Base-by-base conservation (phyloP, 2,797 vertebrate genomes). In the Threskiornis aethiopicus region DNA sequence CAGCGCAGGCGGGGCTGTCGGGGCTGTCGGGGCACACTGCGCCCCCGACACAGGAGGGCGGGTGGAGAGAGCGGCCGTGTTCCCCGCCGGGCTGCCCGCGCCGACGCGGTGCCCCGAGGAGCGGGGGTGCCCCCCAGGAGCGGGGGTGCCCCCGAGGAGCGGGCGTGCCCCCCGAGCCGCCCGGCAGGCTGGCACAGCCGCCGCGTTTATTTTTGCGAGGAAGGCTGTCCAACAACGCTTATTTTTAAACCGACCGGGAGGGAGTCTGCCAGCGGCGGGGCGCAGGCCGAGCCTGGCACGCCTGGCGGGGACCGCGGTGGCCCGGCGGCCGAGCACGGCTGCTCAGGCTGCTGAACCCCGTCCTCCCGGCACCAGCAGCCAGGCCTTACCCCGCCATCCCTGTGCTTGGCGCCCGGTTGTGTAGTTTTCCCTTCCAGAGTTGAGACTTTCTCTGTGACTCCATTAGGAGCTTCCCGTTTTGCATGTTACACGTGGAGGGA, bases 401-500 rank as follows among this genome's bases (percentile, higher is more conserved):
- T 2, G 9, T 1, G 46, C 54, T 35, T 3, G 51, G 41, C 0
- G 10, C 72, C 44, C 4, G 1, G 3, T 4, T 0, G 4, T 8
- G 6, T 33, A 11, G 11, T 77, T 66, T 83, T 21, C 54, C 49
- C 26, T 75, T 67, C 18, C 2, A 8, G 62, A 31, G 4, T 0
- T 25, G 67, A 46, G 24, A 6, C 21, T 77, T 79, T 31, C 29
- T 47, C 46, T 4, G 24, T 5, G 35, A 3, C 25, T 35, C 35
- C 15, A 1, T 19, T 16, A 3, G 16, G 47, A 66, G n/a, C 39
- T 62, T 42, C 47, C 29, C 24, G 1, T 80, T 46, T 54, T 7
- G 8, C 2, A 0, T 9, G 28, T 64, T 49, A 2, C 6, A 2
- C 13, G 0, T 6, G 61, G 47, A 14, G 1, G 47, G 21, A 24